Evolutionary conservation across 2,888 invertebrate genomes (phyloP).

Genomic region (Phortica okadai): DNA sequence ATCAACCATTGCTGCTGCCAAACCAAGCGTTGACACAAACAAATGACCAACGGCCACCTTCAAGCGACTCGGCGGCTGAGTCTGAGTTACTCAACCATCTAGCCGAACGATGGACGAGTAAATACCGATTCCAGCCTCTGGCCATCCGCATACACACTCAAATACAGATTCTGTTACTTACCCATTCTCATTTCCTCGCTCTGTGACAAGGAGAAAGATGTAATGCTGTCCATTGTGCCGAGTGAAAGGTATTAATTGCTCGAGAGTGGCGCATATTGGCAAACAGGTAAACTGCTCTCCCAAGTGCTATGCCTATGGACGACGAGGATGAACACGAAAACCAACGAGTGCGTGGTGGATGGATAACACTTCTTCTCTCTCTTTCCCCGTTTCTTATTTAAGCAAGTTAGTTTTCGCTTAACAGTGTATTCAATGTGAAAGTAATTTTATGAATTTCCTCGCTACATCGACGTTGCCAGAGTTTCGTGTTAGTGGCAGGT

Average conservation of each 20-base stretch:
- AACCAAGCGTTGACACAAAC: constrained; percentile 66
- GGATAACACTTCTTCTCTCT: background rate
- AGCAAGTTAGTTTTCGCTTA: constrained; percentile 28
- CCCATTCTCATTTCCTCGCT: constrained; percentile 26
- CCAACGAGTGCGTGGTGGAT: constrained; percentile 19
- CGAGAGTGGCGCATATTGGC: constrained; percentile 21
- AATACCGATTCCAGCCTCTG: constrained; percentile 28
- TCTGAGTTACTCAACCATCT: constrained; percentile 38
- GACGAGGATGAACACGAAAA: constrained; percentile 19
- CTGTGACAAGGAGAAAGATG: constrained; percentile 19
- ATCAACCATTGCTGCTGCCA: constrained; percentile 51
- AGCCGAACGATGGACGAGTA: constrained; percentile 6
- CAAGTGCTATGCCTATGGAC: constrained; percentile 47
- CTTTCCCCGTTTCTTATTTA: constrained; percentile 37
- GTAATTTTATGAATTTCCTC: constrained; percentile 53
- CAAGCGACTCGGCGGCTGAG: constrained; percentile 13
- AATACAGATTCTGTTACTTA: background rate
- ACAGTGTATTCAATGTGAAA: constrained; percentile 68
- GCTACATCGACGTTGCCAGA: background rate
- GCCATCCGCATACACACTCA: constrained; percentile 11
- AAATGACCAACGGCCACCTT: constrained; percentile 62
- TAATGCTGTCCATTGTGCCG: constrained; percentile 63
- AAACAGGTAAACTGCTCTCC: constrained; percentile 30
- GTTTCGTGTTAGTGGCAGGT: constrained; percentile 51
- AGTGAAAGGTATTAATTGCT: constrained; percentile 71